Evolutionary conservation across 1,140 invertebrate species (phyloP), one percentile per base, ranked within the genome.

Genomic region (Drosophila sp.): DNA sequence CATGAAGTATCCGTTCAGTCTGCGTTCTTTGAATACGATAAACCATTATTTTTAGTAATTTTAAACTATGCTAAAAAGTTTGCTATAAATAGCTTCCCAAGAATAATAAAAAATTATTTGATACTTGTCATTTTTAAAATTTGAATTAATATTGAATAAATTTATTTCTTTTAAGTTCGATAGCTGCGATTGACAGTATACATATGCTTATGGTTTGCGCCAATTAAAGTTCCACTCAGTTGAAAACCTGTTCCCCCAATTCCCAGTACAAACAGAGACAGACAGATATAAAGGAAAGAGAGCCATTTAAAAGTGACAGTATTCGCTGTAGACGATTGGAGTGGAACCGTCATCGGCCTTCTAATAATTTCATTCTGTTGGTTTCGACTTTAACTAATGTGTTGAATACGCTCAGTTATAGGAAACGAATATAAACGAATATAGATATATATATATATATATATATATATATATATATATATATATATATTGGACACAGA

Each of bases 301-400:
- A 36, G 7, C 36, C 70, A 34, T 14, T 73, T 72, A 70, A 84
- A 73, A 84, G 76, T 76, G 80, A 77, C 69, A 77, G 76, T 69
- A 18, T 14, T 43, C 64, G 48, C 53, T 13, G 36, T 38, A n/a
- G 36, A 29, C 27, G 32, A 21, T 29, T 27, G 61, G 51, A 67
- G 41, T 73, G 61, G 6, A 18, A 8, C 45, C 45, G 74, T 61
- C 61, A 73, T 38, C 34, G 57, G 64, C 72, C 70, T 71, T 83
- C 76, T 66, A 86, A 86, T 87, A 61, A 76, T 86, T 87, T 87
- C 76, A 77, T 84, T 57, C 27, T 34, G 25, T 48, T 16, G 32
- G 21, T 34, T 50, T 43, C 51, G n/a, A 40, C 14, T 76, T 72
- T 72, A 53, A 41, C 63, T 36, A 76, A 73, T 78, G 76, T 71